Conservation (phyloP, 2,888 invertebrate genomes). For the Drosophila infuscata region DNA sequence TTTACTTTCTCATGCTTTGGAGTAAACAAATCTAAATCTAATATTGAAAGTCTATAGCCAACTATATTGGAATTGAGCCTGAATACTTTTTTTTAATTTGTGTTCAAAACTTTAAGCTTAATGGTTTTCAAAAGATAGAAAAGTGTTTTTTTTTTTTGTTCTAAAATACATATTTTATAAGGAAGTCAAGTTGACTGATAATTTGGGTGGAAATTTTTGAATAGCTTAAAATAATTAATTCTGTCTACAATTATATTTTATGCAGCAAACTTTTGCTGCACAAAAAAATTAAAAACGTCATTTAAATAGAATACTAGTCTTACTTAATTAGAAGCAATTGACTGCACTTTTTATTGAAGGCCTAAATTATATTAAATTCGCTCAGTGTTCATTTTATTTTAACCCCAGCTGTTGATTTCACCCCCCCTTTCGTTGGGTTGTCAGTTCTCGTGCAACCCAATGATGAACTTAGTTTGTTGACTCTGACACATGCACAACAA, state of each 20-base stretch:
- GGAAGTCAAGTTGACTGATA: background rate
- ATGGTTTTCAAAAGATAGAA: background rate
- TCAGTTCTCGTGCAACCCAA: constrained; percentile 7
- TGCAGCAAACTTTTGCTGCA: background rate
- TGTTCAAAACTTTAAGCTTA: background rate
- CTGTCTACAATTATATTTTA: background rate
- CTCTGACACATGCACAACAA: constrained; percentile 52
- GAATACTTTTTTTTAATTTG: background rate
- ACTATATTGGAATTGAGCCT: background rate
- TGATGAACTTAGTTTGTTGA: constrained; percentile 52
- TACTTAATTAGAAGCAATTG: background rate
- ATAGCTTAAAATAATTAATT: background rate
- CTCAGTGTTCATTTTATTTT: constrained; percentile 17
- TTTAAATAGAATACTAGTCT: background rate
- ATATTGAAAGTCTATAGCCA: background rate
- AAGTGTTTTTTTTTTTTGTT: background rate
- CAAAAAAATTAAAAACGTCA: background rate
- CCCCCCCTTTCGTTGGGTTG: background rate
- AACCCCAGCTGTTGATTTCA: background rate
- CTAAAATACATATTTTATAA: background rate
- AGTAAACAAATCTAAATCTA: background rate
- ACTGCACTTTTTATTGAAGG: background rate
- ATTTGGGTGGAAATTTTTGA: background rate
- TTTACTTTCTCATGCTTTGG: background rate
- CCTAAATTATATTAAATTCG: background rate